Conservation (phyloP, 2,113 vertebrate species). For the Picathartes gymnocephalus region DNA sequence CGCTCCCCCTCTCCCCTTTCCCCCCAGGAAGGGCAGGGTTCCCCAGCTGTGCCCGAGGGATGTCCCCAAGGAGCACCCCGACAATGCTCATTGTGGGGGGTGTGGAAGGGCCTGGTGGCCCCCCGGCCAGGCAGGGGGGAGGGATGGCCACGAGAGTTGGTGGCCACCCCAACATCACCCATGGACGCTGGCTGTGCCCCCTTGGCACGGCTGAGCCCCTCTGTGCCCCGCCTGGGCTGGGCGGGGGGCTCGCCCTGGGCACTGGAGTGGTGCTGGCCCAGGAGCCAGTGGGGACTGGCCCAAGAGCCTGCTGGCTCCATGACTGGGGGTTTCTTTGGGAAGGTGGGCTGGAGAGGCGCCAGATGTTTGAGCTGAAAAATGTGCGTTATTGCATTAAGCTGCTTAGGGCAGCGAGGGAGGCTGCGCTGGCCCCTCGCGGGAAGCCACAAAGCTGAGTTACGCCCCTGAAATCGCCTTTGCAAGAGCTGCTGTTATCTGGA, state of each 20-base stretch:
- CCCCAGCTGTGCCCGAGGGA: rapidly evolving
- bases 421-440: neutral
- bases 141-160: rapidly evolving
- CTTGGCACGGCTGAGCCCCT: neutral
- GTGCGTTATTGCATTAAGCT: neutral
- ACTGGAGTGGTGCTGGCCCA: neutral
- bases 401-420: neutral
- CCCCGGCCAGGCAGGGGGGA: neutral
- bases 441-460: neutral
- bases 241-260: rapidly evolving
- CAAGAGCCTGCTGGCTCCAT: rapidly evolving
- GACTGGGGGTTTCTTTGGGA: neutral
- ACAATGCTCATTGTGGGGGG: rapidly evolving
- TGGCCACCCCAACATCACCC: rapidly evolving
- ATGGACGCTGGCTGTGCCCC: rapidly evolving
- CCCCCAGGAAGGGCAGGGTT: rapidly evolving
- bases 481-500: neutral
- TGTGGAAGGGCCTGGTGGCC: neutral
- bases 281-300: neutral
- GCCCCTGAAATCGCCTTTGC: slow-evolving; percentile 15
- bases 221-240: rapidly evolving
- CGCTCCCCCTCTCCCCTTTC: rapidly evolving
- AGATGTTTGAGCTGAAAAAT: neutral
- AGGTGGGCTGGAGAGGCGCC: neutral
- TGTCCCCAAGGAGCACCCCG: rapidly evolving